These are phyloP conservation scores for Tetramorium bicarinatum DNA, from an alignment of 2,888 invertebrate genomes.

Conservation along the genomic window DNA sequence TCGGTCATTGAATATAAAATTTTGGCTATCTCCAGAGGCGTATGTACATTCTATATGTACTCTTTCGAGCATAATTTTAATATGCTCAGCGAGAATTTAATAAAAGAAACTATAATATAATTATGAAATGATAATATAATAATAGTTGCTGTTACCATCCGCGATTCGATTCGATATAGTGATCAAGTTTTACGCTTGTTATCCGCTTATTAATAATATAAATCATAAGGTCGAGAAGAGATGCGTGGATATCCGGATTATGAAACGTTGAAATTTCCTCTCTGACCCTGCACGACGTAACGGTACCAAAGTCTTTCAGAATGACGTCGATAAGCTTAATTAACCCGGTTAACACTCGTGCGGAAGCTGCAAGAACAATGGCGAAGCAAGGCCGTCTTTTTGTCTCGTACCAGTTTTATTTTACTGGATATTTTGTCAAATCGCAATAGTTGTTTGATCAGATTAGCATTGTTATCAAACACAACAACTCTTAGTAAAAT, in stretches of 20 bases:
- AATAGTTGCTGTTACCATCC: not conserved
- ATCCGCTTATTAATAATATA: constrained; percentile 39
- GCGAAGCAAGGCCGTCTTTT: constrained; percentile 46
- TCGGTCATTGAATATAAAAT: constrained; percentile 16
- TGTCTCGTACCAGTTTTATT: constrained; percentile 35
- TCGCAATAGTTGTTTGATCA: not conserved
- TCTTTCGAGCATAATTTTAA: constrained; percentile 3
- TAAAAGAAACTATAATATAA: constrained; percentile 10
- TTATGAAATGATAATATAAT: not conserved
- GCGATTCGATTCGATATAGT: constrained; percentile 23
- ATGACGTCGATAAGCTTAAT: constrained; percentile 61
- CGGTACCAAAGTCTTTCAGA: constrained; percentile 48
- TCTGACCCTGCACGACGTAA: constrained; percentile 54
- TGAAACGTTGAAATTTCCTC: constrained; percentile 29
- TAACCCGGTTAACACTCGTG: constrained; percentile 58
- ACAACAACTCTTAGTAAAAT: not conserved
- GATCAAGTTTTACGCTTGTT: constrained; percentile 39
- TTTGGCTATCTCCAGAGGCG: not conserved
- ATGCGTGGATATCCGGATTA: constrained; percentile 44
- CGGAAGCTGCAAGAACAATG: constrained; percentile 47
- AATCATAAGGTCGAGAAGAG: constrained; percentile 27
- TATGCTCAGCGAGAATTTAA: not conserved
- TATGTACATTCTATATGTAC: not conserved
- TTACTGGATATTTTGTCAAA: constrained; percentile 11
- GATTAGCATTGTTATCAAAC: constrained; percentile 11